Evolutionary conservation across 2,797 vertebrate species (phyloP), one percentile per base, ranked within the genome.

Genomic region (Anabas testudineus): DNA sequence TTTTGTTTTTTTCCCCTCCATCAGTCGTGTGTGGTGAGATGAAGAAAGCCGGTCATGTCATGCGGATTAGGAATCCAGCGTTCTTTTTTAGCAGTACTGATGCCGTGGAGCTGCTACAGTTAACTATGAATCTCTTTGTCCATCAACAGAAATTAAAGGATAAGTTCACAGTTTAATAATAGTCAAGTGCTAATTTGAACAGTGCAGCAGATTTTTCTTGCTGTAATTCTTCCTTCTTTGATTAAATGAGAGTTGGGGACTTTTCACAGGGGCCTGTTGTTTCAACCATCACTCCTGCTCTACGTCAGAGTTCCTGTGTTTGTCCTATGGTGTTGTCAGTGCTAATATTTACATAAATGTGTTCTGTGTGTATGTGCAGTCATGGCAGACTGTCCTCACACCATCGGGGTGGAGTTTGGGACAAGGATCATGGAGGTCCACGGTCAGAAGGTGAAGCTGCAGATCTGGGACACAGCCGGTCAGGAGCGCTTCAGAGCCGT

Each of bases 361-460:
- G 16, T 18, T 28, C 2, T 62, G n/a, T 58, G 34, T 37, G 26
- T 26, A 18, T 21, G 14, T 4, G 10, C 87, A 99, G 97, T 99
- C 95, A 99, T 99, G 97, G 97, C 97, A 4, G 97, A 99, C 90
- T 99, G 97, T 91, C 97, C 97, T 87, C 97, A 99, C 92, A 99
- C 97, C 89, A 99, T 99, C 67, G 97, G 97, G 67, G 97, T 99
- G 85, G 97, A 99, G 91, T 99, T 99, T 76, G 97, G 97, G 74
- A 99, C 97, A 8, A 93, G 97, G 91, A 99, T 99, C 94, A 99
- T 99, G 87, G 97, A 99, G 95, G 97, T 99, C 86, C 96, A 97
- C 48, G 95, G 97, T 71, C 97, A 99, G 94, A 99, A 99, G 94
- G 97, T 99, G 85, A 99, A 99, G 93, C 94, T 99, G 88, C 98